Conservation (phyloP, 1,140 invertebrate species). For the Panulirus ornatus region DNA sequence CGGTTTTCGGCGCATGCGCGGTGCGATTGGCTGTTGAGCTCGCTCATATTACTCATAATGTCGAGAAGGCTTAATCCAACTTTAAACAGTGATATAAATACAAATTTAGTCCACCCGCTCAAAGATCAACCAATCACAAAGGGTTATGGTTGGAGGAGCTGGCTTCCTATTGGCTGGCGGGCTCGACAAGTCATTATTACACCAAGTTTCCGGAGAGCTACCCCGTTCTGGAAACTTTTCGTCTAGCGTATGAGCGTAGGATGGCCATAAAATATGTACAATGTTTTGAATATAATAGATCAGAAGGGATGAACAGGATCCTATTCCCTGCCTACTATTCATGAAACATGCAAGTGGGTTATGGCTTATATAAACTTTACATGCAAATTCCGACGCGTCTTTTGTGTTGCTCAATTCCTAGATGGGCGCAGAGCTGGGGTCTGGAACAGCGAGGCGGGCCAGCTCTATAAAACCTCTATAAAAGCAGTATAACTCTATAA, state of each 20-base stretch:
- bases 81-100: constrained; percentile 70
- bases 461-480: constrained; percentile 70
- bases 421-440: constrained; percentile 32
- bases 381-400: constrained; percentile 65
- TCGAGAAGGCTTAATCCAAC: constrained; percentile 66
- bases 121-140: constrained; percentile 64
- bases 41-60: constrained; percentile 65
- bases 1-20: constrained; percentile 37
- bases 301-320: constrained; percentile 52
- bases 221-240: constrained; percentile 57
- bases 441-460: constrained; percentile 54
- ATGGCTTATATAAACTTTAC: constrained; percentile 73
- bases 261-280: constrained; percentile 67
- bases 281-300: constrained; percentile 69
- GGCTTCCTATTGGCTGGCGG: constrained; percentile 50
- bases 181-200: constrained; percentile 60
- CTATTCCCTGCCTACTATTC: constrained; percentile 52
- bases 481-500: constrained; percentile 73
- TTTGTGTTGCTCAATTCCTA: constrained; percentile 54
- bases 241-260: constrained; percentile 47
- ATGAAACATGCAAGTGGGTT: constrained; percentile 70
- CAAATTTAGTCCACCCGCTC: constrained; percentile 48
- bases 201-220: constrained; percentile 26
- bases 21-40: constrained; percentile 54
- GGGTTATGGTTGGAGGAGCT: constrained; percentile 13